Conservation (phyloP, 1,140 invertebrate species). For the Tenebrio molitor region DNA sequence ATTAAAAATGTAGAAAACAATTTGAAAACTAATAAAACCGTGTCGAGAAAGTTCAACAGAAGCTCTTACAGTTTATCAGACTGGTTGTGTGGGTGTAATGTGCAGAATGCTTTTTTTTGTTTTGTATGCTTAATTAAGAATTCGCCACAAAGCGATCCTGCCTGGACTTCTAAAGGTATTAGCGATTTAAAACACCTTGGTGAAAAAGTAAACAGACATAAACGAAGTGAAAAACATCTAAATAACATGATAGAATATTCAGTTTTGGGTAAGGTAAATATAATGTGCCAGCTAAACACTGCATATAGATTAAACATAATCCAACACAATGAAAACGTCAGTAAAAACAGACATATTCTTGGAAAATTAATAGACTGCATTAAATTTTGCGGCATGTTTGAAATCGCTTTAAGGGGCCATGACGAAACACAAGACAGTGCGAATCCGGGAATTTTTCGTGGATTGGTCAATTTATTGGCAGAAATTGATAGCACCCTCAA, state of each 20-base stretch:
- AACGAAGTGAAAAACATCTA: conserved; percentile 36
- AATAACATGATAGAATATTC: conserved; percentile 22
- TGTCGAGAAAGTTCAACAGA: neutral
- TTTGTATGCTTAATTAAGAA: neutral
- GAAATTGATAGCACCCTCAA: conserved; percentile 54
- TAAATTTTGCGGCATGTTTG: conserved; percentile 20
- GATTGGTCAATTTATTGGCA: conserved; percentile 10
- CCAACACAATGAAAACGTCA: conserved; percentile 60
- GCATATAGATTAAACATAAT: conserved; percentile 44
- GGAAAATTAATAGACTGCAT: too few species aligned
- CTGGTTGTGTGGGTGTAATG: neutral
- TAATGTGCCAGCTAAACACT: conserved; percentile 34
- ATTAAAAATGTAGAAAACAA: neutral
- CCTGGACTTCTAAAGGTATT: conserved; percentile 46
- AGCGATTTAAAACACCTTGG: conserved; percentile 49
- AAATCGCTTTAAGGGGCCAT: conserved; percentile 7
- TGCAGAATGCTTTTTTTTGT: neutral
- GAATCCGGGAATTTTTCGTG: conserved; percentile 7
- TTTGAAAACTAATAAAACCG: neutral
- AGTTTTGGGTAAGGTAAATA: conserved; percentile 23
- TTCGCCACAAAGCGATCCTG: neutral
- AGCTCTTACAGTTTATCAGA: neutral
- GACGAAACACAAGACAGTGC: neutral
- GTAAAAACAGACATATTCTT: conserved; percentile 61
- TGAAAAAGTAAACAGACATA: conserved; percentile 50